Base-by-base conservation (phyloP, 2,113 vertebrate genomes). In the Laticauda colubrina region DNA sequence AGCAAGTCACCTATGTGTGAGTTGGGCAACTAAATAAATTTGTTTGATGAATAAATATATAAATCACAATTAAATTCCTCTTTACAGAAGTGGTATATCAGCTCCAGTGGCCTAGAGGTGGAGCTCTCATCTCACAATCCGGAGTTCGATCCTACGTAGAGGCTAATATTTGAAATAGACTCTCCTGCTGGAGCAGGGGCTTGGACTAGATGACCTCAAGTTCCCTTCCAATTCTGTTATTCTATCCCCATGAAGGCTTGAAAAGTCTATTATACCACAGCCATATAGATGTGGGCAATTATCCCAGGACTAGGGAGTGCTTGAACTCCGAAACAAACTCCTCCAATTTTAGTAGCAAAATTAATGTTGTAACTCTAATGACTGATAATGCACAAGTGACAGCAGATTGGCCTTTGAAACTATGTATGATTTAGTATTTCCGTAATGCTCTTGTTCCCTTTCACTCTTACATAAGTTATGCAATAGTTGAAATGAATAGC, bases 311-410 rank as follows among this genome's bases (percentile, higher is more conserved):
- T 59, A 21, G 7, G 24, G 45, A 86, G 26, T 59, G 24, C 24
- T 48, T 48, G 53, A 81, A 26, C 7, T 64, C 24, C 21, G n/a
- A 48, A 85, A 2, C 24, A 92, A 45, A 90, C 15, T 9, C 90
- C 48, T 56, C 61, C 85, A 15, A 89, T 26, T 23, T 53, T 64
- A 87, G 56, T 81, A 89, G 53, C 69, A 92, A 86, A 89, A 88
- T 59, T 9, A 81, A 85, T 93, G 91, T 81, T 91, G 85, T 88
- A 88, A 39, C 43, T 43, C 43, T 55, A 93, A 51, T 87, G 53
- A n/a, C 48, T 9, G 48, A 81, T 12, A 48, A 11, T 39, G 59
- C 29, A 45, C 24, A 48, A 24, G 6, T 91, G 90, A 91, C 53
- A 85, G 56, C 15, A 61, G n/a, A 93, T 88, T 85, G 54, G 3